These are phyloP conservation scores for Bubalus kerabau DNA, from an alignment of 2,113 vertebrate genomes.

Conservation along the genomic window DNA sequence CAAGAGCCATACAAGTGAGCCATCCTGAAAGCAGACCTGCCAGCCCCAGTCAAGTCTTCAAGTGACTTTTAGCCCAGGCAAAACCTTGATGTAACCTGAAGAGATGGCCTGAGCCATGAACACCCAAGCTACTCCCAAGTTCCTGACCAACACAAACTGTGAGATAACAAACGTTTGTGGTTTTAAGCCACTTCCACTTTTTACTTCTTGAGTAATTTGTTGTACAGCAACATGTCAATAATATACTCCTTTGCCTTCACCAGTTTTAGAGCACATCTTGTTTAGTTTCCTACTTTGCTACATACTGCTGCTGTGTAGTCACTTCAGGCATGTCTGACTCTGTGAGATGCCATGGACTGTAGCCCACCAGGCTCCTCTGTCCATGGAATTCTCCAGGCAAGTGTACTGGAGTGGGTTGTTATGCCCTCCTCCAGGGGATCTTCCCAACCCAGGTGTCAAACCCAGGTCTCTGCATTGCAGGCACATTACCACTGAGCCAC, in stretches of 20 bases:
- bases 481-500: background rate
- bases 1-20: fast-evolving
- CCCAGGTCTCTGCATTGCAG: background rate
- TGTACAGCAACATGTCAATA: background rate
- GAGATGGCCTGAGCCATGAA: background rate
- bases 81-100: background rate
- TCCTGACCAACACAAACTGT: background rate
- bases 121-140: background rate
- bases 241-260: background rate
- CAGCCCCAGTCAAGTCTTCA: background rate
- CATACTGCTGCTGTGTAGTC: background rate
- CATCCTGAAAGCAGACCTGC: background rate
- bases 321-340: background rate
- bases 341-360: background rate
- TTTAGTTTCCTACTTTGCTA: background rate
- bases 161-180: background rate
- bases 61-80: background rate
- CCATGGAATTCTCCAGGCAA: background rate
- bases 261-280: background rate
- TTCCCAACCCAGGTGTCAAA: background rate
- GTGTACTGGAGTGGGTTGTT: background rate
- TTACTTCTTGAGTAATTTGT: background rate
- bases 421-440: background rate
- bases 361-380: background rate
- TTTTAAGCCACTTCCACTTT: background rate